Base-by-base conservation (phyloP, 1,140 invertebrate species). In the Sminthurinus signatus region DNA sequence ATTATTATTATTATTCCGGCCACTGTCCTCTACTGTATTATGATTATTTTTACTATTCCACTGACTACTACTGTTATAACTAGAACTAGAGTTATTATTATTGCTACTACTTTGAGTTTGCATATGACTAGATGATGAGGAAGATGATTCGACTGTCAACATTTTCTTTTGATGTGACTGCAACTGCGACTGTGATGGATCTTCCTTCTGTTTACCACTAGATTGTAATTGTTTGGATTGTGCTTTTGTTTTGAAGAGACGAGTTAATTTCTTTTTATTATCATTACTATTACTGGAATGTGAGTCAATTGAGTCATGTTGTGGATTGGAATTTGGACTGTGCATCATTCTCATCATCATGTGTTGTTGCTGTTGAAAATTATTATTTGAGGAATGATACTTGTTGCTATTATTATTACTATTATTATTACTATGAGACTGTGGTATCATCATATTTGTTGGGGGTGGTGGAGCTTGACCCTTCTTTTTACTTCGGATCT, bases 211-310 rank as follows among this genome's bases (percentile, higher is more conserved):
- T 39, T n/a, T 39, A 39, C 36, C 17, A 39, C 46, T 48, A 8
- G 46, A 48, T 54, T n/a, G n/a, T n/a, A n/a, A n/a, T 31, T 59
- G 27, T 54, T 64, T 62, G 19, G 83, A 83, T 76, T 86, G 85
- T 17, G 83, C 84, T 74, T 84, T 81, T n/a, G 85, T 87, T 76
- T 86, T 86, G 74, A 87, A 87, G 29, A 87, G 76, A 17, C 85
- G 60, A 4, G 42, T 42, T 19, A 44, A 74, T 52, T 73, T 72
- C 69, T 43, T 73, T 73, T 72, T 76, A 77, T 71, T 74, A 73
- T 70, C 79, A 79, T 72, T 78, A 78, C n/a, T n/a, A n/a, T n/a
- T n/a, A n/a, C 23, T 48, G 17, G 17, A 48, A 8, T 36, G 15
- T 8, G 32, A 36, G 32, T 36, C 32, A 5, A 36, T 36, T 5